phyloP scores from a whole-genome alignment of 1,140 invertebrate species.

The Pachypeltis micranthus region DNA sequence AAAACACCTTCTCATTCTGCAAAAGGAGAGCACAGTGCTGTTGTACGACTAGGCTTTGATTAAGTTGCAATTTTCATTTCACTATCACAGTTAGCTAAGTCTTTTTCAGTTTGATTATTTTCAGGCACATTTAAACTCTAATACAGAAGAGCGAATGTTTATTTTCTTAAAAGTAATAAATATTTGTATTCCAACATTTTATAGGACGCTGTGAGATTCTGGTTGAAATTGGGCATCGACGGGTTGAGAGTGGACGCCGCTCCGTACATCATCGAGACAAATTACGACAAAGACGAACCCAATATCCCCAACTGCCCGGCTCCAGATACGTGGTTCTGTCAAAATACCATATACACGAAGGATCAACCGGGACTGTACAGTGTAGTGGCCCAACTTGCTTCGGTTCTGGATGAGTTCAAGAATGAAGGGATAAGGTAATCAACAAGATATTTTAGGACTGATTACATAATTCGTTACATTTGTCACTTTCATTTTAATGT shows the following conservation, averaged over 20 bases:
- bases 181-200: neutral
- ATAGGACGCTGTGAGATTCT: constrained; percentile 43
- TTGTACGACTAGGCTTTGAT: neutral
- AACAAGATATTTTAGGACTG: neutral
- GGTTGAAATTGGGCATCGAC: constrained; percentile 53
- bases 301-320: neutral
- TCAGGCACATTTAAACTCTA: neutral
- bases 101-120: neutral
- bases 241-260: constrained; percentile 56
- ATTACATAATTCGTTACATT: neutral
- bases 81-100: neutral
- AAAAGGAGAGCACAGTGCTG: neutral
- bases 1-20: no score
- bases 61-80: neutral
- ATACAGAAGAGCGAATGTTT: neutral
- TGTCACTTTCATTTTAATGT: neutral
- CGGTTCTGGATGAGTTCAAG: neutral
- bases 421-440: neutral
- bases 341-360: constrained; percentile 48
- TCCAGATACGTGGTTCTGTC: constrained; percentile 29
- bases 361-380: constrained; percentile 46
- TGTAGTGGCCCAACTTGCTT: constrained; percentile 45
- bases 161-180: neutral
- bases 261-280: constrained; percentile 37
- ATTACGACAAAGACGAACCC: constrained; percentile 32